A percentile compares a stretch with the other conserved stretches of the same genome.
Conservation (phyloP, 2,888 invertebrate species). For the Lithosia quadra region DNA sequence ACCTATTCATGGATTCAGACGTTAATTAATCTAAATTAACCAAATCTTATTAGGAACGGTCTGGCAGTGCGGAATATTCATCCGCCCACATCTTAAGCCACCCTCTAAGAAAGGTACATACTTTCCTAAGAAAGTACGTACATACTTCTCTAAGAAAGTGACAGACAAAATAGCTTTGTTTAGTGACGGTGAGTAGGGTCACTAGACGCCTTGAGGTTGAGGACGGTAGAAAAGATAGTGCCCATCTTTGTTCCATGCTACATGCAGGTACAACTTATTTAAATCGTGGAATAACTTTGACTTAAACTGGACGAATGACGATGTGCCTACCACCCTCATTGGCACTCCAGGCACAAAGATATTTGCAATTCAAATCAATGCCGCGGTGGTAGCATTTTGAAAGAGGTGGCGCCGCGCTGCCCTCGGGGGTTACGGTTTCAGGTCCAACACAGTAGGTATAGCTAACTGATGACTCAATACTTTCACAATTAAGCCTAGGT, state of each 20-base stretch:
- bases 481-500: too few species aligned
- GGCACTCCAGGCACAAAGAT: neutral
- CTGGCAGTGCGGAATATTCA: neutral
- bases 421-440: too few species aligned
- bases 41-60: neutral
- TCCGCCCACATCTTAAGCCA: neutral
- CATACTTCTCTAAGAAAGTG: conserved; percentile 1
- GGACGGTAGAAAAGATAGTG: neutral
- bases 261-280: neutral
- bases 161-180: neutral
- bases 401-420: neutral
- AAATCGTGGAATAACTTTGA: neutral
- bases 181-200: neutral
- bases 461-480: too few species aligned
- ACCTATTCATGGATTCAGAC: conserved; percentile 1
- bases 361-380: neutral
- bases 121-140: too few species aligned
- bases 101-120: neutral
- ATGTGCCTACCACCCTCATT: neutral
- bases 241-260: neutral
- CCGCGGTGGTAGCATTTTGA: neutral
- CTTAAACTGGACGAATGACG: neutral
- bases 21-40: neutral
- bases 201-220: neutral
- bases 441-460: too few species aligned